phyloP scores from a whole-genome alignment of 2,113 vertebrate genomes.

The Rhegmatorhina hoffmannsi region DNA sequence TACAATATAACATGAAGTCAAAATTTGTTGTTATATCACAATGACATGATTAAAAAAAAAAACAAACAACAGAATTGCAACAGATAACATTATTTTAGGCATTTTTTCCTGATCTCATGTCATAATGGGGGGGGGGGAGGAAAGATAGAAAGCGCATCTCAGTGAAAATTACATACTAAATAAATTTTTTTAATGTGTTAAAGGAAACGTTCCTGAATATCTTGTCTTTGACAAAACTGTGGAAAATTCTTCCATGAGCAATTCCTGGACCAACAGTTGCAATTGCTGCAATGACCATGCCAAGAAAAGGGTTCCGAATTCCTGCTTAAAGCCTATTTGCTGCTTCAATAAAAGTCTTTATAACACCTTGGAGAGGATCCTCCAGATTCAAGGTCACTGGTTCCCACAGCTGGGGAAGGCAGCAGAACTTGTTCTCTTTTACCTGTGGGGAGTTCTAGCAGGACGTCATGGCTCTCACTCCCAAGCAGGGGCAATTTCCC shows the following conservation, averaged over 20 bases:
- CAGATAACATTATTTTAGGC: background rate
- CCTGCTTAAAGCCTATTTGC: background rate
- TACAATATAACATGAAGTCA: background rate
- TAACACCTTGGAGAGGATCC: background rate
- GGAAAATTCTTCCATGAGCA: background rate
- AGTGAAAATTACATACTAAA: background rate
- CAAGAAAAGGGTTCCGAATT: background rate
- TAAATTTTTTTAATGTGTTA: background rate
- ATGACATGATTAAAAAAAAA: background rate
- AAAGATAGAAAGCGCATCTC: background rate
- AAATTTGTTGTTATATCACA: background rate
- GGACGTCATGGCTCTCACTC: background rate
- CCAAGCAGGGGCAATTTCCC: background rate
- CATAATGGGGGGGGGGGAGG: no score
- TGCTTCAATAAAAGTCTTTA: background rate
- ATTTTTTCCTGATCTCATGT: background rate
- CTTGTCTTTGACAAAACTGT: background rate
- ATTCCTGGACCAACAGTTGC: background rate
- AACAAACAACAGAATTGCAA: background rate
- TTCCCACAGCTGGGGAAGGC: background rate
- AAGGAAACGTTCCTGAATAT: background rate
- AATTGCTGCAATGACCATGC: background rate
- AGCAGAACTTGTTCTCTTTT: background rate
- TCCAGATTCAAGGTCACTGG: background rate
- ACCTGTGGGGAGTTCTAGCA: background rate